Base-by-base conservation (phyloP, 2,797 vertebrate species). In the Megaceryle alcyon region DNA sequence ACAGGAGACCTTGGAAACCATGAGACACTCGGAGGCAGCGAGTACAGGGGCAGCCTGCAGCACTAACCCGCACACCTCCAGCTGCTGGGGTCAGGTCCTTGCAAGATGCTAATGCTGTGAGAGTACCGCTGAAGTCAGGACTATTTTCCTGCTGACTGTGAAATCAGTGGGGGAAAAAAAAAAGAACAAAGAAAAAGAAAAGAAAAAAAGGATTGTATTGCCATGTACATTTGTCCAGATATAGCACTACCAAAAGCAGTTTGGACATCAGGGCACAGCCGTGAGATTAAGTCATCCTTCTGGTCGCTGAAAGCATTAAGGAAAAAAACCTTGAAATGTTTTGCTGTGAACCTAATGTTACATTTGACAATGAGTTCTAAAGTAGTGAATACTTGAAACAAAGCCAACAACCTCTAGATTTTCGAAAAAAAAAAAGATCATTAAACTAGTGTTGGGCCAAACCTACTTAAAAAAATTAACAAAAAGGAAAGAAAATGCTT, bases 101-200 rank as follows among this genome's bases (percentile, higher is more conserved):
- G 86, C 39, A 31, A 76, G 94, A 93, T 79, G 94, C 83, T 93
- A 92, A 92, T 63, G 46, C 84, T 88, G 18, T 61, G 54, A 31
- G 29, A 91, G 83, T 72, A 84, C 29, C 65, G 91, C 92, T 96
- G 86, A 91, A 95, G 86, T 93, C 94, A 95, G 94, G 89, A 12
- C 4, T 94, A 85, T 94, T 95, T 96, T 96, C 81, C 94, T 92
- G 83, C 95, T 95, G 96, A 96, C 86, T 70, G 31, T 14, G 59
- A 90, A 95, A 96, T 28, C 0, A 0, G 59, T 22, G 44, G 23
- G 15, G 10, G 6, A 44, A 21, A 21, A 46, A 11, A 1, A 46
- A 46, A 10, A 21, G 20, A 79, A 10, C 4, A 54, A 31, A 14
- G 18, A 54, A 2, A 4, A 4, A 29, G 1, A 5, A 8, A 3